Evolutionary conservation across 2,888 invertebrate species (phyloP).

Genomic region (Mythimna vitellina): DNA sequence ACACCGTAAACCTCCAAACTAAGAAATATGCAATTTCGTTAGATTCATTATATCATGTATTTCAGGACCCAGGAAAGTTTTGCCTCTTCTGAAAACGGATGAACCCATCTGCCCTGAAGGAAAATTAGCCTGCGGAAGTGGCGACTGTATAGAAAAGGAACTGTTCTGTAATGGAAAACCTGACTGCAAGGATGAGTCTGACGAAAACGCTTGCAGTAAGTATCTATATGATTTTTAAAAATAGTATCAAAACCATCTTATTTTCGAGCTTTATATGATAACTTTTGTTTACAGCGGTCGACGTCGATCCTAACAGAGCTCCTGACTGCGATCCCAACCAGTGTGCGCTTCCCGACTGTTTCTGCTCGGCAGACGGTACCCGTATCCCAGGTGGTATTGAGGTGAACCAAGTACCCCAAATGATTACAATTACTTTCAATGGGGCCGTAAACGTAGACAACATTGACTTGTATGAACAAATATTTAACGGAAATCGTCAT

Average conservation of each 20-base stretch:
- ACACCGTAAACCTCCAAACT: constrained; percentile 30
- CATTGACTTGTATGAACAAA: constrained; percentile 97
- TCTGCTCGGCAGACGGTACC: constrained; percentile 98
- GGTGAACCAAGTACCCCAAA: constrained; percentile 96
- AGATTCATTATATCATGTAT: constrained; percentile 55
- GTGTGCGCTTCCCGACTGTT: constrained; percentile 97
- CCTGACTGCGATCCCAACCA: constrained; percentile 97
- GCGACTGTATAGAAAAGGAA: constrained; percentile 97
- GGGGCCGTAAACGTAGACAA: constrained; percentile 98
- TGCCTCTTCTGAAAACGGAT: constrained; percentile 97
- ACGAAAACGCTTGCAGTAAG: constrained; percentile 98
- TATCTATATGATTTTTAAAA: constrained; percentile 68
- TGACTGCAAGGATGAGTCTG: constrained; percentile 98
- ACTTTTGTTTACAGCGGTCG: constrained; percentile 92
- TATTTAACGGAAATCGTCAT: constrained; percentile 95
- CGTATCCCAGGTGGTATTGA: constrained; percentile 96
- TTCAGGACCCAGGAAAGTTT: constrained; percentile 96
- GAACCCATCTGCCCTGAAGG: constrained; percentile 97
- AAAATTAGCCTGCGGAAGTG: constrained; percentile 97
- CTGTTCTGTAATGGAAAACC: constrained; percentile 98
- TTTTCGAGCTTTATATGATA: constrained; percentile 4
- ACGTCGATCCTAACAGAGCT: constrained; percentile 97
- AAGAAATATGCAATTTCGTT: constrained; percentile 23
- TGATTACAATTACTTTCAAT: constrained; percentile 98
- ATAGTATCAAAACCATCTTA: too few species aligned